Conservation (phyloP, 2,797 vertebrate species). For the Sparidentex hasta region DNA sequence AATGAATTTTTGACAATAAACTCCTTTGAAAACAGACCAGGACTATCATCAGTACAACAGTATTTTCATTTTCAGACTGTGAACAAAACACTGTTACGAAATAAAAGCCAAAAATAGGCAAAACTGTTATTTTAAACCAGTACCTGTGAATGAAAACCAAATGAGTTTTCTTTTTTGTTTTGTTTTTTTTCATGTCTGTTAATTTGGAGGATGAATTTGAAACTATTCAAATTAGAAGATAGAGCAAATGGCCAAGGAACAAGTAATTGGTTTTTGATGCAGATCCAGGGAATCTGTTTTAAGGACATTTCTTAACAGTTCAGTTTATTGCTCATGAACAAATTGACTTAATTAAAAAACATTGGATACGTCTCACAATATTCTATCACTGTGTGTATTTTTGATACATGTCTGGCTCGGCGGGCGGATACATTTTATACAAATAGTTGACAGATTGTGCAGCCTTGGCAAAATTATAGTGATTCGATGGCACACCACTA, state of each 20-base stretch:
- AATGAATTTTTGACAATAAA: background rate
- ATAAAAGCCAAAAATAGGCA: background rate
- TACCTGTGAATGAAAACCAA: background rate
- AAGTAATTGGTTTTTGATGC: background rate
- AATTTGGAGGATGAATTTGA: background rate
- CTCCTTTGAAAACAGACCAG: background rate
- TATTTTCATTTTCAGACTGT: background rate
- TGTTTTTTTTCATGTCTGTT: background rate
- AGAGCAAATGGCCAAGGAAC: background rate
- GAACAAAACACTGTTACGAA: background rate
- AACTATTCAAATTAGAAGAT: constrained; percentile 9
- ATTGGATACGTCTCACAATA: too few relatives aligned
- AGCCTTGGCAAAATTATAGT: background rate
- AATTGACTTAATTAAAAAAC: too few relatives aligned
- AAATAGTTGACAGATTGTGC: background rate
- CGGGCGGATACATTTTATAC: background rate
- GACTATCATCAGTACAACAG: background rate
- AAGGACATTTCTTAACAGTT: background rate
- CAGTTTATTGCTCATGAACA: constrained; percentile 1
- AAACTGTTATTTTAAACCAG: background rate
- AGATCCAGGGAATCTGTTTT: background rate
- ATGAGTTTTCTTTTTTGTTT: too few relatives aligned
- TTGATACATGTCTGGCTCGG: background rate
- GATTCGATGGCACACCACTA: background rate
- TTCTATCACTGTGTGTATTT: background rate